These are phyloP conservation scores for Bembecia ichneumoniformis DNA, from an alignment of 2,888 invertebrate genomes.

Conservation along the genomic window DNA sequence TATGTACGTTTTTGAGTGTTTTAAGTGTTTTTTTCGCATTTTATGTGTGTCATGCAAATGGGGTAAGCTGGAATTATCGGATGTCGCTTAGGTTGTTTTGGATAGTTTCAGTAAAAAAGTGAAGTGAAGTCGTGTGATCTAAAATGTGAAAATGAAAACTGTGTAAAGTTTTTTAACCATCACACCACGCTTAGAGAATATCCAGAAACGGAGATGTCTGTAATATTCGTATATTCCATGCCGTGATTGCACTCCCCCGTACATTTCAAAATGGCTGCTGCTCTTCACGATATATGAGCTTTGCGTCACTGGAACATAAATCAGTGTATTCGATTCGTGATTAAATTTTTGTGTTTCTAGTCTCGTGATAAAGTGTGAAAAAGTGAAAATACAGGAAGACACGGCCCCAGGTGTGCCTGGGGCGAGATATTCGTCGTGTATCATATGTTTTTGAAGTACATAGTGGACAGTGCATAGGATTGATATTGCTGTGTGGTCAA, in stretches of 20 bases:
- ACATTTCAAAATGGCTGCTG: constrained; percentile 75
- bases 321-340: constrained; percentile 58
- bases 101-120: constrained; percentile 66
- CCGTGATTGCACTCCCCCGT: constrained; percentile 71
- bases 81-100: constrained; percentile 74
- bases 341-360: constrained; percentile 51
- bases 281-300: constrained; percentile 73
- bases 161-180: constrained; percentile 50
- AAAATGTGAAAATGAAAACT: constrained; percentile 60
- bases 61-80: constrained; percentile 77
- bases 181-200: constrained; percentile 33
- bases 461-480: constrained; percentile 67
- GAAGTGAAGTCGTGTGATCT: constrained; percentile 61
- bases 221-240: constrained; percentile 70
- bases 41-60: constrained; percentile 83
- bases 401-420: constrained; percentile 40
- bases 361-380: constrained; percentile 53
- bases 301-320: constrained; percentile 74
- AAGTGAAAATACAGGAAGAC: constrained; percentile 42
- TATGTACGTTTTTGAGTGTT: constrained; percentile 70
- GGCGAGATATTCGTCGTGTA: constrained; percentile 58
- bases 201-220: constrained; percentile 40
- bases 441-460: constrained; percentile 67
- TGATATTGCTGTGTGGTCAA: constrained; percentile 68
- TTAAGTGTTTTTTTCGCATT: constrained; percentile 72